These are phyloP conservation scores for Acarapis woodi DNA, from an alignment of 1,140 invertebrate genomes.

Conservation along the genomic window DNA sequence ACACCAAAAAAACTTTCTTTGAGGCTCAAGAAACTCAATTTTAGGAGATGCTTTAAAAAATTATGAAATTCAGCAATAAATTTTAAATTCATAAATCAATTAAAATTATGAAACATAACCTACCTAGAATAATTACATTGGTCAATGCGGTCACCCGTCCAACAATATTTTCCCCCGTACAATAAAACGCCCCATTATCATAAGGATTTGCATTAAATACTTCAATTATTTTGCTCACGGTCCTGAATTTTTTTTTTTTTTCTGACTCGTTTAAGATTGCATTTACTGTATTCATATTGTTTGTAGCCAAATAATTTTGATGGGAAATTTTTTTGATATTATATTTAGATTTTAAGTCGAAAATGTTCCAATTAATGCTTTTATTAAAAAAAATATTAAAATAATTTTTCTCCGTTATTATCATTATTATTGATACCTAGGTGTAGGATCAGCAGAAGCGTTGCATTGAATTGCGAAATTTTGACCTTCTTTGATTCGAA, in stretches of 20 bases:
- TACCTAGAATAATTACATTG: background rate
- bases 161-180: constrained; percentile 2
- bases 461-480: constrained; percentile 9
- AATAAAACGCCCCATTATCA: background rate
- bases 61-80: background rate
- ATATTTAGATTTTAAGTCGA: background rate
- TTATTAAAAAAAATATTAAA: background rate
- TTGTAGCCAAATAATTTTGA: too few relatives aligned
- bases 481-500: constrained; percentile 11
- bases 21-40: constrained; percentile 8
- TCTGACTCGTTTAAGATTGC: too few relatives aligned
- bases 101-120: background rate
- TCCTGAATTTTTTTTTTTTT: background rate
- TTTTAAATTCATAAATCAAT: background rate
- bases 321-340: too few relatives aligned
- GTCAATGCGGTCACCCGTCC: background rate
- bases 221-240: constrained; percentile 1
- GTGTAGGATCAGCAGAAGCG: constrained; percentile 9
- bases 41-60: constrained; percentile 10
- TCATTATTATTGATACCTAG: constrained; percentile 1
- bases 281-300: too few relatives aligned
- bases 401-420: background rate
- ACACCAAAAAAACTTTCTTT: constrained; percentile 13
- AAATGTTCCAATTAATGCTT: background rate
- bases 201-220: background rate